These are phyloP conservation scores for Propsilocerus akamusi DNA, from an alignment of 1,140 invertebrate species.

Conservation along the genomic window DNA sequence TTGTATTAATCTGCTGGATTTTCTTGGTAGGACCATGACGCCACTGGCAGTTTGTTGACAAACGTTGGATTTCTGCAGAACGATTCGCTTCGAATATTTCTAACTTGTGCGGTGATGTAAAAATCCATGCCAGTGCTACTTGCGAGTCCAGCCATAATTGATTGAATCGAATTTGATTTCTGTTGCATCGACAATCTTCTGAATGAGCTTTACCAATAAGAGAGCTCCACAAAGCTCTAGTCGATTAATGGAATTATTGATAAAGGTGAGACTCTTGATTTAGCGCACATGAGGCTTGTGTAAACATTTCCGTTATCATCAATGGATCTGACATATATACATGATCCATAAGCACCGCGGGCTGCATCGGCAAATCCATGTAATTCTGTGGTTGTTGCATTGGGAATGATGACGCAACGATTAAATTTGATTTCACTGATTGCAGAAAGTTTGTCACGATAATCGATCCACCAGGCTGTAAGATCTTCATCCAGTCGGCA, in stretches of 20 bases:
- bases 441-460: constrained; percentile 9
- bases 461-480: constrained; percentile 10
- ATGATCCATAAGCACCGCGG: constrained; percentile 14
- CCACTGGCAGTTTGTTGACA: constrained; percentile 9
- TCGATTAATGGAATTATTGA: constrained; percentile 17
- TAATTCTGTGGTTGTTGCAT: constrained; percentile 9
- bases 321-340: constrained; percentile 12
- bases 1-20: constrained; percentile 20
- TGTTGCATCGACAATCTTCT: constrained; percentile 9
- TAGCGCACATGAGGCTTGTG: constrained; percentile 15
- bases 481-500: constrained; percentile 13
- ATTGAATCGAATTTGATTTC: no score
- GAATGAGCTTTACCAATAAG: constrained; percentile 11
- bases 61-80: constrained; percentile 8
- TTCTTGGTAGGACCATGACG: constrained; percentile 10
- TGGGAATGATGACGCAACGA: constrained; percentile 4
- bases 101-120: constrained; percentile 2
- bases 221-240: constrained; percentile 18
- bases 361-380: constrained; percentile 19
- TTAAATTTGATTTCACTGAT: constrained; percentile 9
- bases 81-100: constrained; percentile 9
- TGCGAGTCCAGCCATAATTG: constrained; percentile 11
- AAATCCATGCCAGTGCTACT: constrained; percentile 11
- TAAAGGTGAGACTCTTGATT: constrained; percentile 21
- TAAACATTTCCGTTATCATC: constrained; percentile 8